phyloP scores from a whole-genome alignment of 2,888 invertebrate species.

The Oeneis ivallda region DNA sequence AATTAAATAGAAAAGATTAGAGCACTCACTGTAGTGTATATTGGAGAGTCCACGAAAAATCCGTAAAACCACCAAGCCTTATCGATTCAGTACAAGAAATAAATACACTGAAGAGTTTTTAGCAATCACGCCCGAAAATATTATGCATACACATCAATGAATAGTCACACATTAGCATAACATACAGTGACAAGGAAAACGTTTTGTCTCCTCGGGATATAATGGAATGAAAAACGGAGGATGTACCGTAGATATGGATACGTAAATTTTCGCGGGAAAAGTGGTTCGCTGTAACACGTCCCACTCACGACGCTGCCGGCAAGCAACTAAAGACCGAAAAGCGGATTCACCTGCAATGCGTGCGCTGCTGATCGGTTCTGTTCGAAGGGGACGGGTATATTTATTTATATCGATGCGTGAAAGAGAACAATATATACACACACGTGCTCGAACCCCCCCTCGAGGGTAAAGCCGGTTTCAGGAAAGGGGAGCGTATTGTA shows the following conservation, averaged over 20 bases:
- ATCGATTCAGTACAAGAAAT: conserved; percentile 42
- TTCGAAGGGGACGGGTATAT: conserved; percentile 50
- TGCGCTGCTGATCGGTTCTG: conserved; percentile 73
- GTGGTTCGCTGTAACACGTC: conserved; percentile 49
- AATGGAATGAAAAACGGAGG: conserved; percentile 35
- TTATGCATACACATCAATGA: conserved; percentile 50
- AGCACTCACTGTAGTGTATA: conserved; percentile 44
- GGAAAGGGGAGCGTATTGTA: conserved; percentile 72
- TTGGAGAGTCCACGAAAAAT: conserved; percentile 38
- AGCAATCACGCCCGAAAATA: conserved; percentile 51
- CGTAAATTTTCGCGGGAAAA: conserved; percentile 79
- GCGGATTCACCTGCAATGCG: conserved; percentile 78
- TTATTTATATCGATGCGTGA: conserved; percentile 41
- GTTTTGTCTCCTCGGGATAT: conserved; percentile 35
- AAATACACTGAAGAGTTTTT: conserved; percentile 52
- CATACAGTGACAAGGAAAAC: conserved; percentile 42
- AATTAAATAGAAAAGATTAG: background rate
- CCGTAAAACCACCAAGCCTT: conserved; percentile 42
- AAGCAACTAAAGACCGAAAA: conserved; percentile 61
- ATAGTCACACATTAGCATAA: conserved; percentile 58
- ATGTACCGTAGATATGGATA: conserved; percentile 35
- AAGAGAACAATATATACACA: conserved; percentile 55
- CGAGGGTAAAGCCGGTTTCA: conserved; percentile 68
- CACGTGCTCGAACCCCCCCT: conserved; percentile 70
- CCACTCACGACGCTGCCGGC: conserved; percentile 59